Conservation (phyloP, 2,113 vertebrate species). For the Leptobrachium leishanense region DNA sequence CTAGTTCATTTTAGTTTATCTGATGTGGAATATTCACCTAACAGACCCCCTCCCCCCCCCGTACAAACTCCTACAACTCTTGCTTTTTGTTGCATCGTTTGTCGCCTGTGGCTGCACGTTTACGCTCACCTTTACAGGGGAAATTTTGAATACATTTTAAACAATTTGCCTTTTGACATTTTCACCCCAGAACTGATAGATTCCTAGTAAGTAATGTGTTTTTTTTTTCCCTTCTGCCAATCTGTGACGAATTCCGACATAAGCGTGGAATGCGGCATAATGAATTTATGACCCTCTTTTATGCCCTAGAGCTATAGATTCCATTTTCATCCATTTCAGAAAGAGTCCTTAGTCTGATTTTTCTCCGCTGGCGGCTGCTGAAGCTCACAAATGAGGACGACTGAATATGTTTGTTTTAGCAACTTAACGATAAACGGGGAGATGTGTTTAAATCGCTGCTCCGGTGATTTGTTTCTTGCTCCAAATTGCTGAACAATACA, state of each 20-base stretch:
- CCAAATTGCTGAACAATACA: too few species aligned
- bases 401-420: background rate
- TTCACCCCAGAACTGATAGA: background rate
- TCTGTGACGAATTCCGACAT: slow-evolving; percentile 17
- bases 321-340: background rate
- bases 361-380: background rate
- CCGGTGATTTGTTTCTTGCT: background rate
- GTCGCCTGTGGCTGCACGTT: too few species aligned
- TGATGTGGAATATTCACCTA: too few species aligned
- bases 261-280: slow-evolving; percentile 12
- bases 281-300: slow-evolving; percentile 27
- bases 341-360: background rate
- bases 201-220: background rate
- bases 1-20: too few species aligned
- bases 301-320: slow-evolving; percentile 16
- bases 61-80: too few species aligned
- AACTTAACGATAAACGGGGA: background rate
- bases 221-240: background rate
- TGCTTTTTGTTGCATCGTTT: too few species aligned
- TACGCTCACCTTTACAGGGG: background rate
- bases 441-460: background rate
- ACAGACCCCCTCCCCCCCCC: too few species aligned
- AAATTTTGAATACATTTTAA: background rate
- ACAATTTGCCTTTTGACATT: background rate
- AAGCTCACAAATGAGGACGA: slow-evolving; percentile 4